Evolutionary conservation across 2,888 invertebrate species (phyloP).

Genomic region (Patella ulyssiponensis): DNA sequence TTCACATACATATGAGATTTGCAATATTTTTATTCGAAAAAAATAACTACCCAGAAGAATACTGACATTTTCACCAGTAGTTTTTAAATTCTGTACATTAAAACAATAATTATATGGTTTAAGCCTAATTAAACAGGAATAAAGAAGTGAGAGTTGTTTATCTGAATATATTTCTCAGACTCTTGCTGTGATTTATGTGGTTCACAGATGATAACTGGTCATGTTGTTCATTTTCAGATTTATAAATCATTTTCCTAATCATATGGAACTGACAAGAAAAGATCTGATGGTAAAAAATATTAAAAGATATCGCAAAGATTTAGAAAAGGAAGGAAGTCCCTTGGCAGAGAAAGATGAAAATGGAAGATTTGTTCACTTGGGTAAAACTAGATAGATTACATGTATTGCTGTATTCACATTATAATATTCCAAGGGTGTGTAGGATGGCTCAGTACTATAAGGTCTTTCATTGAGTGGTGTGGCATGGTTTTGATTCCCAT

Average conservation of each 20-base stretch:
- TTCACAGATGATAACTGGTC: background rate
- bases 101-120: background rate
- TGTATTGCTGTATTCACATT: too few species aligned
- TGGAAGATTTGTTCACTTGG: slow-evolving; percentile 71
- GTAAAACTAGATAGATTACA: slow-evolving; percentile 41
- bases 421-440: too few species aligned
- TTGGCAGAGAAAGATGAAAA: slow-evolving; percentile 86
- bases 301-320: slow-evolving; percentile 91
- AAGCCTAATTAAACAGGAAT: background rate
- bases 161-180: too few species aligned
- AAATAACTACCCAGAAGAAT: too few species aligned
- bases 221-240: slow-evolving; percentile 75
- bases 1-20: too few species aligned
- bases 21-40: too few species aligned
- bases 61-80: too few species aligned
- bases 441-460: too few species aligned
- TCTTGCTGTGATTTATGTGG: background rate
- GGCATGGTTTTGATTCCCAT: too few species aligned
- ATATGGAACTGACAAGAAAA: slow-evolving; percentile 94
- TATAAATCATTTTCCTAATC: slow-evolving; percentile 97
- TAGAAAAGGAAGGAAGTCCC: slow-evolving; percentile 90
- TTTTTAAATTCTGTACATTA: too few species aligned
- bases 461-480: too few species aligned
- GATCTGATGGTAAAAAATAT: slow-evolving; percentile 97
- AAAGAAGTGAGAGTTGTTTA: background rate